phyloP scores from a whole-genome alignment of 2,888 invertebrate genomes.

The Platycheirus albimanus region DNA sequence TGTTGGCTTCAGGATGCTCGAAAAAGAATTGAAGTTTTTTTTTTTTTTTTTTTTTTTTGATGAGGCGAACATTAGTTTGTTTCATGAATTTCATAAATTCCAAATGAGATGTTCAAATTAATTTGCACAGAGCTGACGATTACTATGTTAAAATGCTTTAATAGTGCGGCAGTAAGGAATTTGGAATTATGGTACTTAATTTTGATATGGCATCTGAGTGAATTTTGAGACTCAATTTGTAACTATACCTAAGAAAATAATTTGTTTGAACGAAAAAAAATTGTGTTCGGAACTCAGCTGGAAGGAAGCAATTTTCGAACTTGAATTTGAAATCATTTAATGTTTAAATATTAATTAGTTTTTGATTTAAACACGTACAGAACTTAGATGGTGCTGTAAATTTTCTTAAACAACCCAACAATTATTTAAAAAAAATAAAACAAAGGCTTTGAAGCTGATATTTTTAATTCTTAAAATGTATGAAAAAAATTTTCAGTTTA shows the following conservation, averaged over 20 bases:
- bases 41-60: conserved; percentile 7
- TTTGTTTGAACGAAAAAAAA: conserved; percentile 8
- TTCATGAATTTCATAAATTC: conserved; percentile 73
- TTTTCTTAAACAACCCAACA: too few species aligned
- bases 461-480: too few species aligned
- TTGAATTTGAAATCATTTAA: too few species aligned
- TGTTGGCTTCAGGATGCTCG: conserved; percentile 21
- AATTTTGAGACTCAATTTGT: conserved; percentile 5
- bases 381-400: too few species aligned
- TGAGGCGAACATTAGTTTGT: conserved; percentile 52
- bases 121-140: conserved; percentile 56
- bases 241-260: conserved; percentile 1
- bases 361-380: too few species aligned
- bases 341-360: too few species aligned
- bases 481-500: too few species aligned
- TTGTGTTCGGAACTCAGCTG: too few species aligned
- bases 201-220: conserved; percentile 26
- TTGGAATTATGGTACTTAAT: conserved; percentile 50
- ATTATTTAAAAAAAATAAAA: too few species aligned
- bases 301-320: too few species aligned
- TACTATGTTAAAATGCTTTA: conserved; percentile 51
- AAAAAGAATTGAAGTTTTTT: conserved; percentile 47
- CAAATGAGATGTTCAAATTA: conserved; percentile 67
- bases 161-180: conserved; percentile 52
- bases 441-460: too few species aligned